Conservation (phyloP, 1,140 invertebrate genomes). For the Drosophila virilis region DNA sequence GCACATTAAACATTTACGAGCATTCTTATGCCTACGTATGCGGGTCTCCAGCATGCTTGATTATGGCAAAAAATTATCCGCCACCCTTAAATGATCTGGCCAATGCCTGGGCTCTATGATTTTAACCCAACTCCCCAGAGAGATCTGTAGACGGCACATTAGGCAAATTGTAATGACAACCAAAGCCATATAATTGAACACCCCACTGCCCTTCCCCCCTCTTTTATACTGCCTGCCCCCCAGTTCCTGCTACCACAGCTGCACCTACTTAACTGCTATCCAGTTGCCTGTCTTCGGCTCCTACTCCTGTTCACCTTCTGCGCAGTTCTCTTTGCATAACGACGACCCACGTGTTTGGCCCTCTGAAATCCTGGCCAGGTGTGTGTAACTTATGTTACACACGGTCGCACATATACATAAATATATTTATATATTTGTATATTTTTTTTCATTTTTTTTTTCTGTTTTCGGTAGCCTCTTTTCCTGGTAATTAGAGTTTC, state of each 20-base stretch:
- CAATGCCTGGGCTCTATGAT: not conserved
- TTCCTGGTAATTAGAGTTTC: conserved; percentile 78
- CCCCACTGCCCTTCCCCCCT: not conserved
- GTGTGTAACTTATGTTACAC: conserved; percentile 2
- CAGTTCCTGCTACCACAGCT: not conserved
- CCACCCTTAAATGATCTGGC: not conserved
- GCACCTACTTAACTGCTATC: conserved; percentile 8
- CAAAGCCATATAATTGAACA: conserved; percentile 40
- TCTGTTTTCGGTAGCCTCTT: conserved; percentile 31
- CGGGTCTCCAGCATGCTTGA: not conserved
- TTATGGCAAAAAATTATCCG: conserved; percentile 1
- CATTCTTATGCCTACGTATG: conserved; percentile 3
- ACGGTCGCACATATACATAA: not conserved
- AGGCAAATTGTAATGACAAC: conserved; percentile 42
- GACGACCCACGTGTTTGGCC: conserved; percentile 28
- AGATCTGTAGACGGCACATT: not conserved
- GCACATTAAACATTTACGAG: conserved; percentile 42
- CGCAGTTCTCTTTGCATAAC: conserved; percentile 19
- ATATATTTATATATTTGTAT: conserved; percentile 5
- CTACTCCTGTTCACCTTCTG: not conserved
- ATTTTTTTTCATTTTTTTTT: conserved; percentile 24
- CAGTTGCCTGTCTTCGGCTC: not conserved
- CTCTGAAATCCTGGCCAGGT: conserved; percentile 8
- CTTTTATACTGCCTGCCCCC: not conserved
- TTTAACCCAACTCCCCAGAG: conserved; percentile 3